Percentiles rank a stretch among this genome's conserved stretches.
Evolutionary conservation across 2,888 invertebrate genomes (phyloP).

Genomic region (Petrolisthes cinctipes): DNA sequence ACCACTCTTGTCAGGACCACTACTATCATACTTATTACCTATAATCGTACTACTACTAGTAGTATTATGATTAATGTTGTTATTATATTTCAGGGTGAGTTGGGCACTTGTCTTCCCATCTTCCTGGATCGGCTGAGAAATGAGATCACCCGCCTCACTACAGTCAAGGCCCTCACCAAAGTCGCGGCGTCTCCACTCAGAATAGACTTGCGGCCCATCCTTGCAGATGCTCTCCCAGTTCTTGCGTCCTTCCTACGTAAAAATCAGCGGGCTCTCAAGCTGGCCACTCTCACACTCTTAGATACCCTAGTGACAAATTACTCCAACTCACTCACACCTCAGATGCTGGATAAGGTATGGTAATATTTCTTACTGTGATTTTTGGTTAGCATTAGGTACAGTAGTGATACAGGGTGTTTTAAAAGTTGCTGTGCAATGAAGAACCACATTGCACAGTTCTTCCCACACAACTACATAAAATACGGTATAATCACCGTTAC

Average conservation of each 20-base stretch:
- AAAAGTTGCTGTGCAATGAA: background rate
- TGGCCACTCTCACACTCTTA: slow-evolving; percentile 88
- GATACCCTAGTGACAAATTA: slow-evolving; percentile 93
- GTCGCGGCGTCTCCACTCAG: slow-evolving; percentile 90
- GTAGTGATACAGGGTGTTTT: background rate
- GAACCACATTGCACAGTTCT: background rate
- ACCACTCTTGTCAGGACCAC: no score
- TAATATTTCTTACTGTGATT: slow-evolving; percentile 67
- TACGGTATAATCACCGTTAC: no score
- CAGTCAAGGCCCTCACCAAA: slow-evolving; percentile 95
- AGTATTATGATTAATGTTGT: background rate
- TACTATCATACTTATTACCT: background rate
- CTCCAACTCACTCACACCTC: slow-evolving; percentile 78
- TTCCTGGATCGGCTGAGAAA: slow-evolving; percentile 94
- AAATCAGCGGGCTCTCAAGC: slow-evolving; percentile 93
- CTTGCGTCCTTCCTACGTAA: slow-evolving; percentile 94
- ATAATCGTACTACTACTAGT: background rate
- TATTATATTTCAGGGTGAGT: slow-evolving; percentile 74
- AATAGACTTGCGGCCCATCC: slow-evolving; percentile 85
- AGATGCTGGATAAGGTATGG: slow-evolving; percentile 79
- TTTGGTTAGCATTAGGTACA: background rate
- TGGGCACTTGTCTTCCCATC: slow-evolving; percentile 89
- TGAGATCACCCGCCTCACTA: slow-evolving; percentile 95
- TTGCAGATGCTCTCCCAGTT: slow-evolving; percentile 89
- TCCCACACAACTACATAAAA: no score